These are phyloP conservation scores for Dicaeum eximium DNA, from an alignment of 2,113 vertebrate species.

Conservation along the genomic window DNA sequence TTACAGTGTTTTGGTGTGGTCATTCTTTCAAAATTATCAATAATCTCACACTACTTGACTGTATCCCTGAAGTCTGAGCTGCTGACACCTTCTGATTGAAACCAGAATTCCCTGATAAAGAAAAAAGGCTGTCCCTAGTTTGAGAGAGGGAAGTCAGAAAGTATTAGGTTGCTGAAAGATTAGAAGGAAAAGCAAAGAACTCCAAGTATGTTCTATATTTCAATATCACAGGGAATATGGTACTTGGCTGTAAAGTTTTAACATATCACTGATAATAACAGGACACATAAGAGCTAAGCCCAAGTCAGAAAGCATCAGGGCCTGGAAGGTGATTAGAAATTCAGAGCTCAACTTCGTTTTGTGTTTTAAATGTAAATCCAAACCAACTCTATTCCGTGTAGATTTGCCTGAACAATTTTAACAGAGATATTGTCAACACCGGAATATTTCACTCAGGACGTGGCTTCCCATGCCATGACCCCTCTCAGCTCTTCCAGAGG, in stretches of 20 bases:
- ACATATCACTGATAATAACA: neutral
- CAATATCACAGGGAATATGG: constrained; percentile 4
- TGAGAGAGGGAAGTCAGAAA: constrained; percentile 5
- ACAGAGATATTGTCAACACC: neutral
- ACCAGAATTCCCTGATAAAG: constrained; percentile 25
- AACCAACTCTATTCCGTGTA: neutral
- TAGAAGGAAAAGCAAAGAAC: constrained; percentile 18
- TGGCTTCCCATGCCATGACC: neutral
- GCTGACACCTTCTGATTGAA: constrained; percentile 54
- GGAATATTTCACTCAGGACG: neutral
- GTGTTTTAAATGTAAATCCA: neutral
- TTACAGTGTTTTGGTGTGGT: constrained; percentile 9
- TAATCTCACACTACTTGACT: neutral
- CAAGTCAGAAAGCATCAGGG: neutral
- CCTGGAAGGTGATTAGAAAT: neutral
- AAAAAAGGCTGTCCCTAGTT: neutral
- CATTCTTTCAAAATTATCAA: constrained; percentile 30
- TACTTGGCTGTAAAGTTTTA: neutral
- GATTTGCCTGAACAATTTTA: neutral
- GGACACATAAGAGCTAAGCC: neutral
- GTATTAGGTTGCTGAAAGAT: constrained; percentile 51
- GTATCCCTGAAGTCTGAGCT: constrained; percentile 22
- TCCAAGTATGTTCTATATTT: neutral
- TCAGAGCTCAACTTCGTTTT: neutral
- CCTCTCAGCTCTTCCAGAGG: neutral